These are phyloP conservation scores for Falcunculus frontatus DNA, from an alignment of 2,113 vertebrate genomes.

Conservation along the genomic window DNA sequence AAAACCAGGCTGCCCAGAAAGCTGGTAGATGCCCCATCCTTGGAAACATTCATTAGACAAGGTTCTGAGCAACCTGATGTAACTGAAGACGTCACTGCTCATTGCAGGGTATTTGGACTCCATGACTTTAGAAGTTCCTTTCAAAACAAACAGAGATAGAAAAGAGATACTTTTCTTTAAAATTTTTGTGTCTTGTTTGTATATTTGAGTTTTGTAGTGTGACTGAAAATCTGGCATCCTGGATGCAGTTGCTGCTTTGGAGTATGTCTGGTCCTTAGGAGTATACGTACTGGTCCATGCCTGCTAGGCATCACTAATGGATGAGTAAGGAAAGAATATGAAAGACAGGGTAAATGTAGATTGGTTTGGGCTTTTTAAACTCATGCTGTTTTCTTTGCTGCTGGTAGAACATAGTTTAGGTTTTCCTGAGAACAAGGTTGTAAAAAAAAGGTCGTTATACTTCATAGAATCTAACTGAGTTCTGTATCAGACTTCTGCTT, in stretches of 20 bases:
- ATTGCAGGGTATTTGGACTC: neutral
- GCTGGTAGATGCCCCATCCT: neutral
- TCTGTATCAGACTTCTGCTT: neutral
- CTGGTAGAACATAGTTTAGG: neutral
- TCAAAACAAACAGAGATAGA: no score
- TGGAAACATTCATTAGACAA: neutral
- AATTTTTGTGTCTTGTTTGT: neutral
- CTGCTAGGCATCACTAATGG: neutral
- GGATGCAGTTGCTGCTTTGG: neutral
- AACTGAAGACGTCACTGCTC: neutral
- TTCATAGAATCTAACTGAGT: neutral
- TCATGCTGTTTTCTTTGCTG: neutral
- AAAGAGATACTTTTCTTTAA: no score
- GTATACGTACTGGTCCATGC: fast-evolving
- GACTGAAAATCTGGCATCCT: neutral
- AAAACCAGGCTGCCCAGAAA: neutral
- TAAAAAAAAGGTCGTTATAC: neutral
- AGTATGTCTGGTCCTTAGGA: neutral
- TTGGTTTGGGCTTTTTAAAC: neutral
- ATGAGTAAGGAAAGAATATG: neutral
- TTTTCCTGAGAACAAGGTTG: neutral
- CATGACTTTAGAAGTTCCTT: neutral
- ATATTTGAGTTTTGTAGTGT: neutral
- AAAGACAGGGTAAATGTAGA: neutral
- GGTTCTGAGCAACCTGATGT: neutral